Percentiles rank a stretch among this genome's conserved stretches.
These are phyloP conservation scores for Oophaga pumilio DNA, from an alignment of 2,113 vertebrate species.

Conservation along the genomic window DNA sequence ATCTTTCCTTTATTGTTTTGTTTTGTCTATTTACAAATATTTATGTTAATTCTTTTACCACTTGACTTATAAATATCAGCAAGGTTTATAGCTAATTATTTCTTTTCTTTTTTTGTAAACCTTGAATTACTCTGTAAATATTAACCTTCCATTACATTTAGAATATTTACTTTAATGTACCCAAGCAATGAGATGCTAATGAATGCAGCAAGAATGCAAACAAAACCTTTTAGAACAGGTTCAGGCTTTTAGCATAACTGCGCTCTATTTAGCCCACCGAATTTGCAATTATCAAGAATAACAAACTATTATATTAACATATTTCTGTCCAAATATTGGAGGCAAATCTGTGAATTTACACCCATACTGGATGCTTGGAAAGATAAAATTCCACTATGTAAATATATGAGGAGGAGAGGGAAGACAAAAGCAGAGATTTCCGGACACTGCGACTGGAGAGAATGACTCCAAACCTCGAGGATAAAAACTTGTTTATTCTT, in stretches of 20 bases:
- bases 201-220: conserved; percentile 18
- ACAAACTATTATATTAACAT: neutral
- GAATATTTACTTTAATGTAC: conserved; percentile 14
- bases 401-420: too few relatives aligned
- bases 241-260: neutral
- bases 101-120: conserved; percentile 5
- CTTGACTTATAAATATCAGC: conserved; percentile 13
- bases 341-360: neutral
- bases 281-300: neutral
- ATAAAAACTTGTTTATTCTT: too few relatives aligned
- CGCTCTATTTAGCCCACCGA: neutral
- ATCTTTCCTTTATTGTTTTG: conserved; percentile 32
- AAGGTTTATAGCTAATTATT: conserved; percentile 37
- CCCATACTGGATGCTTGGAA: too few relatives aligned
- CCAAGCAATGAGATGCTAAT: conserved; percentile 11
- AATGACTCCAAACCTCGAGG: too few relatives aligned
- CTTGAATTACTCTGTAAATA: conserved; percentile 26
- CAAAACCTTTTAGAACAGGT: neutral
- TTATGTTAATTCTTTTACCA: conserved; percentile 19
- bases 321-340: neutral
- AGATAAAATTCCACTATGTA: too few relatives aligned
- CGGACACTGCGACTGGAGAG: too few relatives aligned
- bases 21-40: conserved; percentile 32
- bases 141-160: conserved; percentile 19
- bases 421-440: too few relatives aligned